These are phyloP conservation scores for Aphaenogaster ashmeadi DNA, from an alignment of 1,140 invertebrate genomes.

Conservation along the genomic window DNA sequence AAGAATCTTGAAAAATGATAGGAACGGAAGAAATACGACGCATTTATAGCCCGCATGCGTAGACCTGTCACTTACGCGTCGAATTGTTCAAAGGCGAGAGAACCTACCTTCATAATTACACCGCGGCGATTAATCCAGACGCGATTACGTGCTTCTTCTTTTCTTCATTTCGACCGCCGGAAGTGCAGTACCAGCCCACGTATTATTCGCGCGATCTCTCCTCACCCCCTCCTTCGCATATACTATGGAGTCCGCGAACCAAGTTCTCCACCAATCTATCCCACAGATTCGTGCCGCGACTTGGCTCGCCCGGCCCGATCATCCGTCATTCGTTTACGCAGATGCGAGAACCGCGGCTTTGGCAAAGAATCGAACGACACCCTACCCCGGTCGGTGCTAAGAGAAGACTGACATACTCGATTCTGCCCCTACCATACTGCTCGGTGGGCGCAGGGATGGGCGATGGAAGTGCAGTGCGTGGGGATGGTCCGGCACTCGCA, in stretches of 20 bases:
- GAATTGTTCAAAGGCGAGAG: neutral
- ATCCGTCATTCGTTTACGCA: conserved; percentile 36
- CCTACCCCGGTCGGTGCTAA: conserved; percentile 69
- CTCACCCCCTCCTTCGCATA: neutral
- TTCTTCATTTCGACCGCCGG: conserved; percentile 37
- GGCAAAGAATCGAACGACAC: conserved; percentile 40
- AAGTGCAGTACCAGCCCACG: no score
- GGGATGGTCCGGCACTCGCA: conserved; percentile 40
- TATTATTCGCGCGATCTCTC: neutral
- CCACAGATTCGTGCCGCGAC: conserved; percentile 2
- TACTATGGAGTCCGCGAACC: neutral
- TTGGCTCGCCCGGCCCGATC: neutral
- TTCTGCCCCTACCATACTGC: conserved; percentile 69
- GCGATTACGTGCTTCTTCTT: conserved; percentile 34
- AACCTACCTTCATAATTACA: conserved; percentile 50
- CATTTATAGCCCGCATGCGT: neutral
- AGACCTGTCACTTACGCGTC: neutral
- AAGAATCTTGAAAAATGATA: conserved; percentile 3
- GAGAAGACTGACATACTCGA: conserved; percentile 74
- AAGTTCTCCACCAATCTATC: conserved; percentile 13
- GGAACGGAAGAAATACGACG: neutral
- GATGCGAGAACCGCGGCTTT: conserved; percentile 5
- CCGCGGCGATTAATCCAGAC: conserved; percentile 40
- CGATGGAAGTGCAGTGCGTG: conserved; percentile 50
- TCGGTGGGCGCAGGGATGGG: conserved; percentile 42